Evolutionary conservation across 2,797 vertebrate genomes (phyloP), one percentile per base, ranked within the genome.

Genomic region (Oryzias dopingdopingensis): DNA sequence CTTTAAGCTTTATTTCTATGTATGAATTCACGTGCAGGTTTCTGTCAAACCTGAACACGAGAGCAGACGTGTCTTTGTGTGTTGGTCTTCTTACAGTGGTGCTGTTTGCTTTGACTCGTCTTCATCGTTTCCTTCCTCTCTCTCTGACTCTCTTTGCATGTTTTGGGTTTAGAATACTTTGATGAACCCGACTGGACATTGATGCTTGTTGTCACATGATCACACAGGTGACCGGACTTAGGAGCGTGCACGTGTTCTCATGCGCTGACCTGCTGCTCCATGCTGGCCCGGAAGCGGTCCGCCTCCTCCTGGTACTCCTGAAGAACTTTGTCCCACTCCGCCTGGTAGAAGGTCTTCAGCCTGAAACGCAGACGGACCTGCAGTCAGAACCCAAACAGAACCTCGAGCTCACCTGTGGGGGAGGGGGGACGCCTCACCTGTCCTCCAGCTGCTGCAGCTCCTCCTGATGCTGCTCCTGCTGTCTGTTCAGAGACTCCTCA

Each of bases 321-420:
- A 81, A 95, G 96, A 24, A 95, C 92, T 76, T 94, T 96, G 74
- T 97, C 94, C 82, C 94, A 97, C 80, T 98, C 95, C 2, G 88
- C 88, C 0, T 94, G 94, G 83, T 97, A 98, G 54, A 96, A 96
- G 14, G 92, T 90, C 62, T 92, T 93, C n/a, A 98, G 45, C 55
- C 88, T 90, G 73, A 26, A 10, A 44, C 49, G 52, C 16, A 50
- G 17, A 44, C 12, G 20, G 14, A 20, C 18, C 44, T 4, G 18
- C 18, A 22, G 44, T 5, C 12, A 20, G 2, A 20, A 20, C 44
- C 4, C 44, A 1, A 5, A 4, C 44, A 20, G 44, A 13, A 32
- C 12, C 3, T 20, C 18, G 23, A 40, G 67, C 26, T 29, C 26
- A 6, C 26, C 26, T 29, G 26, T 29, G 40, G 41, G 23, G 37